Evolutionary conservation across 2,888 invertebrate genomes (phyloP).

Genomic region (Teinopalpus imperialis): DNA sequence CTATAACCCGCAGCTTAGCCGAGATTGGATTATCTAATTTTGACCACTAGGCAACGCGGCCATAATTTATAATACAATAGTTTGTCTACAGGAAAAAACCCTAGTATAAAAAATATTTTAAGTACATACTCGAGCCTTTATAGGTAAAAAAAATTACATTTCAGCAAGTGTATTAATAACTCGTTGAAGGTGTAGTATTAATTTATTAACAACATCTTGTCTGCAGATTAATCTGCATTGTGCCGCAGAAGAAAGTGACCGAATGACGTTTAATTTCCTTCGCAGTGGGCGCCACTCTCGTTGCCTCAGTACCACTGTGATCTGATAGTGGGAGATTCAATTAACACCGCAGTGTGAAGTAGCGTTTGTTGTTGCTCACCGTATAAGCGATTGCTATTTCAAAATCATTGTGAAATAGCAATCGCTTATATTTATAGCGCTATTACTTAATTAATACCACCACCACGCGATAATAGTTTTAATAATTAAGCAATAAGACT

Average conservation of each 20-base stretch:
- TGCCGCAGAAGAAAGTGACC: constrained; percentile 61
- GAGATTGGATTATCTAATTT: too few relatives aligned
- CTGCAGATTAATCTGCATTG: constrained; percentile 52
- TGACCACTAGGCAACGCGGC: too few relatives aligned
- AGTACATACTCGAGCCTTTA: too few relatives aligned
- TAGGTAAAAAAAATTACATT: too few relatives aligned
- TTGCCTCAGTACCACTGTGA: constrained; percentile 45
- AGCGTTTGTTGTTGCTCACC: constrained; percentile 36
- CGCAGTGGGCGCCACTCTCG: constrained; percentile 41
- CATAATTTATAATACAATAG: too few relatives aligned
- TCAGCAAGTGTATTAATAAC: constrained; percentile 18
- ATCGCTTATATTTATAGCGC: constrained; percentile 30
- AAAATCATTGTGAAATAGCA: constrained; percentile 13
- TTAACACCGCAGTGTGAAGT: constrained; percentile 47
- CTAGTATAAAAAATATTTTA: too few relatives aligned
- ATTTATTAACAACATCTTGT: constrained; percentile 35
- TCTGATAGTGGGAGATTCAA: constrained; percentile 64
- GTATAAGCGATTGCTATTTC: too few relatives aligned
- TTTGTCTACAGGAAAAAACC: too few relatives aligned
- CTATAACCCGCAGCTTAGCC: too few relatives aligned
- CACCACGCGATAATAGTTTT: too few relatives aligned
- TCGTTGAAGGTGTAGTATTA: constrained; percentile 8
- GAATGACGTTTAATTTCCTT: constrained; percentile 80
- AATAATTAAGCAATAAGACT: too few relatives aligned
- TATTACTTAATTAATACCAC: constrained; percentile 2